Evolutionary conservation across 1,140 invertebrate species (phyloP), one percentile per base, ranked within the genome.

Genomic region (Ceratina japonica): DNA sequence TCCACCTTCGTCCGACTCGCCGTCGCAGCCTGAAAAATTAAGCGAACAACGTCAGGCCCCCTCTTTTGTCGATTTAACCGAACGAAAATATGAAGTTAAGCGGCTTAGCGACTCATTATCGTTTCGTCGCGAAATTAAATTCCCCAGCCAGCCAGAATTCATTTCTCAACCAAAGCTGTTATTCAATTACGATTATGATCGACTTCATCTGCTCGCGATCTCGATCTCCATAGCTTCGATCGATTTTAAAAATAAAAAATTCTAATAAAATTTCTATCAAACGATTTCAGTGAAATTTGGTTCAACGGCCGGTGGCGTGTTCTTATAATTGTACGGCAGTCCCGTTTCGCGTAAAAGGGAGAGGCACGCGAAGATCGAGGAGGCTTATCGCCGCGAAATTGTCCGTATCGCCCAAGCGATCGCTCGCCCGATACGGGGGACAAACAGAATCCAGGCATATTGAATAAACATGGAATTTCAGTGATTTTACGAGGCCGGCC

Each of bases 1-100:
- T 68, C 94, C 94, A 83, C 95, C 95, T 86, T 95, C 95, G 51
- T 95, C 95, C 75, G 93, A 94, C 79, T 94, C 93, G 3, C 90
- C 93, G 89, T 96, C 95, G 81, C 94, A 95, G 80, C 92, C 94
- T 92, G 88, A 68, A 87, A 44, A 44, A 44, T 44, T 7, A 44
- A 44, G 81, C 51, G 72, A 65, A 73, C 70, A 49, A 69, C 13
- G 27, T 22, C 7, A 3, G 61, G 13, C 13, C 10, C 1, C 13
- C 10, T 0, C 37, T 16, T 27, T 44, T 18, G 12, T n/a, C 69
- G n/a, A 24, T 49, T 37, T 12, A 10, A 15, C 8, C 27, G 16
- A 37, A n/a, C 7, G 62, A 37, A 37, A 37, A 37, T 8, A 44
- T 44, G 37, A 44, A 62, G 22, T 62, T 62, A 27, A 62, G 27